Evolutionary conservation across 2,113 vertebrate species (phyloP), one percentile per base, ranked within the genome.

Genomic region (Stigmatopora argus): DNA sequence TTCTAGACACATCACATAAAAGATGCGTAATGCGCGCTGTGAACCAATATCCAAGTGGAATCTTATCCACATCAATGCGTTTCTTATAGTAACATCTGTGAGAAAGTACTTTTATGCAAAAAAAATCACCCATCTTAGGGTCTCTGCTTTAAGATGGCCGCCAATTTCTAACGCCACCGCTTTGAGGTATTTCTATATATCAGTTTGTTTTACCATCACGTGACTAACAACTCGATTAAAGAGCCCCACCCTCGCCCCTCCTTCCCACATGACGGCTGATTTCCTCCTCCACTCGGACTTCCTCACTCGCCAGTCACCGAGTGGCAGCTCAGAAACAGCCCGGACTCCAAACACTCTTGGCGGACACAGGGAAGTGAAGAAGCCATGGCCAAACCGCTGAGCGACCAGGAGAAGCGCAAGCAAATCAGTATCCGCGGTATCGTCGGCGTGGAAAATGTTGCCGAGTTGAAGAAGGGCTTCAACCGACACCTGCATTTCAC

Each of bases 401-500:
- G 89, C 2, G 95, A 97, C 90, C 92, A 93, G 81, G 95, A 97
- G 80, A 95, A 94, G 83, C 90, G 93, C 23, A 94, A 94, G 82
- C 95, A 97, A 86, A 97, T 97, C 90, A 96, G 94, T 83, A 93
- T 97, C 83, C 88, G 95, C 17, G 95, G 94, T 0, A 94, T 97
- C 34, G 94, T 92, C 58, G 94, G 93, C 0, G 92, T 93, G 47
- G 95, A 97, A 86, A 96, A 89, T 58, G 95, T 97, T 44, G 88
- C 93, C 0, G 95, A 96, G 87, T 86, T 97, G 62, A 97, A 96
- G 75, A 93, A 93, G 49, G 87, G 93, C 64, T 97, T 97, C 79
- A 97, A 96, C 66, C 90, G 95, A 0, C 95, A 98, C 80, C 87
- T 98, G 55, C 95, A 98, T 83, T 98, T 98, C 91, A 97, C 95